Percentiles rank a stretch among this genome's conserved stretches.
Conservation (phyloP, 2,797 vertebrate species). For the Zenarchopterus dispar region DNA sequence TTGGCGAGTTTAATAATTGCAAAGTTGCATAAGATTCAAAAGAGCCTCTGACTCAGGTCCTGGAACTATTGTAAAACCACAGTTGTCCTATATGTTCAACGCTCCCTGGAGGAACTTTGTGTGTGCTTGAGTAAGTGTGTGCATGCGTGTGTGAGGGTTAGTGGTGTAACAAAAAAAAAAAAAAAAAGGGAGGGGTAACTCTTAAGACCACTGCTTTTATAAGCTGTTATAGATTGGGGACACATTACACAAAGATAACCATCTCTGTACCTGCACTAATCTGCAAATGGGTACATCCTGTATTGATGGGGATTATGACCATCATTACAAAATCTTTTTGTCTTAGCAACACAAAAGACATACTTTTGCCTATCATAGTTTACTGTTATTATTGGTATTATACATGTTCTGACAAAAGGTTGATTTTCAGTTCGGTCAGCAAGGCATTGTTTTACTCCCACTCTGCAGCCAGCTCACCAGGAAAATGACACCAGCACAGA, state of each 20-base stretch:
- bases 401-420: too few relatives aligned
- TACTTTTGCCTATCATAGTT: background rate
- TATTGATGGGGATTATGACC: background rate
- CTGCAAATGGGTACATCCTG: background rate
- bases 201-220: constrained; percentile 6
- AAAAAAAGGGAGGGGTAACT: too few relatives aligned
- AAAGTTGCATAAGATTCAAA: constrained; percentile 20
- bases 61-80: constrained; percentile 3
- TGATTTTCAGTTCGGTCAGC: too few relatives aligned
- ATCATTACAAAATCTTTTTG: background rate
- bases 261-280: background rate
- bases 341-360: background rate
- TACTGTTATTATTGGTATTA: background rate
- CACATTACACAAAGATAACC: background rate
- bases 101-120: background rate
- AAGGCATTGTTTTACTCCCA: too few relatives aligned
- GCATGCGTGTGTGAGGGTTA: too few relatives aligned
- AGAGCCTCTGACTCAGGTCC: constrained; percentile 6
- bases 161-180: constrained; percentile 18
- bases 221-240: background rate
- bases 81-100: background rate
- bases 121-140: too few relatives aligned
- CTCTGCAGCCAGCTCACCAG: too few relatives aligned
- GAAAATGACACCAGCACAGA: too few relatives aligned
- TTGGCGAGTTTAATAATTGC: constrained; percentile 4